Conservation (phyloP, 1,140 invertebrate genomes). For the Drosophila pruinosa region DNA sequence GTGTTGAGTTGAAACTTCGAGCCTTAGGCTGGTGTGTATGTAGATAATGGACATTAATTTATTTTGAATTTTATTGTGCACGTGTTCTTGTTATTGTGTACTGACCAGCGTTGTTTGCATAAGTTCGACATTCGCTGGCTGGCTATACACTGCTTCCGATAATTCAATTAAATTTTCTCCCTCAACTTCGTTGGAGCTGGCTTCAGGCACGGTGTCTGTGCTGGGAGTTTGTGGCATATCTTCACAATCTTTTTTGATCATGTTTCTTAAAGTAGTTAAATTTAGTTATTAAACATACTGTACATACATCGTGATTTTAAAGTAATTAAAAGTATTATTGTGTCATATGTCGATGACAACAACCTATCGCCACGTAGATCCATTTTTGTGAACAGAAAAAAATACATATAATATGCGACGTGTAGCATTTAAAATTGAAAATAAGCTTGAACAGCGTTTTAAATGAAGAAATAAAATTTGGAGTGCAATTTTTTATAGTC, state of each 20-base stretch:
- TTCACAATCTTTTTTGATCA: slow-evolving; percentile 77
- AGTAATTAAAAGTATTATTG: too few relatives aligned
- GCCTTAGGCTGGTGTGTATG: slow-evolving; percentile 67
- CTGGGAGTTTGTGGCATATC: slow-evolving; percentile 75
- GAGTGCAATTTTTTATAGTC: too few relatives aligned
- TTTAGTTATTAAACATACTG: slow-evolving; percentile 12
- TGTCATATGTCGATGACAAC: too few relatives aligned
- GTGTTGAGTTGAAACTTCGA: slow-evolving; percentile 63
- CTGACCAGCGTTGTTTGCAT: slow-evolving; percentile 79
- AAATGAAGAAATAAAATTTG: too few relatives aligned
- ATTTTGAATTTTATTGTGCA: slow-evolving; percentile 28
- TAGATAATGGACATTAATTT: slow-evolving; percentile 47
- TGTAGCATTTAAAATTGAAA: too few relatives aligned
- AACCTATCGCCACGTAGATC: too few relatives aligned
- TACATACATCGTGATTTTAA: slow-evolving; percentile 11
- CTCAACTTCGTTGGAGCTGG: slow-evolving; percentile 71
- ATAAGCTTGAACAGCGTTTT: too few relatives aligned
- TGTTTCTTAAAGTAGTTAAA: slow-evolving; percentile 41
- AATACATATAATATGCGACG: too few relatives aligned
- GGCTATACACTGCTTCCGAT: slow-evolving; percentile 61
- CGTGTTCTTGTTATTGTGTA: background rate
- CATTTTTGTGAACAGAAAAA: too few relatives aligned
- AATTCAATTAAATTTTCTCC: slow-evolving; percentile 74
- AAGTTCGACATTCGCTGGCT: slow-evolving; percentile 57
- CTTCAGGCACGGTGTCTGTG: slow-evolving; percentile 72